A percentile compares a stretch with the other conserved stretches of the same genome.
These are phyloP conservation scores for Dryobates pubescens DNA, from an alignment of 2,797 vertebrate genomes.

Conservation along the genomic window DNA sequence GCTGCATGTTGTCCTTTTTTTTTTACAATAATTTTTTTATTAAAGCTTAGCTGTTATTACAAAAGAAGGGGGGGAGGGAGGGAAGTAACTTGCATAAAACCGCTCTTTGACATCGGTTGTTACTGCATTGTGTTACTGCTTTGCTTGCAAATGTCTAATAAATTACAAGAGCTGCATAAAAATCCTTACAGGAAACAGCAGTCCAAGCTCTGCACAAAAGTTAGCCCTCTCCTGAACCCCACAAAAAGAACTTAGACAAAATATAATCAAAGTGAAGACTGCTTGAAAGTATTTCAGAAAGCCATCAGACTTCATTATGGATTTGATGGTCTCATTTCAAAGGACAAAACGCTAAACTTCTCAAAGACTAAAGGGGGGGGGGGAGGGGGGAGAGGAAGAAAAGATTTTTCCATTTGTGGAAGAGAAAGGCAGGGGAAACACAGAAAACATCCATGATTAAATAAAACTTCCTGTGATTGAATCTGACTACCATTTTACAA, in stretches of 20 bases:
- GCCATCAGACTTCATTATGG: not conserved
- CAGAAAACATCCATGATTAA: conserved; percentile 75
- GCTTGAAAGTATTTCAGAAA: not conserved
- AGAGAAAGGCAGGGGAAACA: conserved; percentile 21
- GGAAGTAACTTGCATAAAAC: not conserved
- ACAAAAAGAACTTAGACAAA: not conserved
- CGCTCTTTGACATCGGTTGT: conserved; percentile 22
- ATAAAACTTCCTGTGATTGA: conserved; percentile 75
- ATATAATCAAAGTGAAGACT: not conserved
- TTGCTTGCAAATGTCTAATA: conserved; percentile 45
- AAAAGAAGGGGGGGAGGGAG: not conserved
- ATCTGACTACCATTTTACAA: conserved; percentile 77
- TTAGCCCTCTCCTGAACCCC: not conserved
- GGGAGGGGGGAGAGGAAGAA: not conserved
- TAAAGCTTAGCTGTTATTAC: not conserved
- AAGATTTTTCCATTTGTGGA: conserved; percentile 51
- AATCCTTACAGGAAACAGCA: conserved; percentile 26
- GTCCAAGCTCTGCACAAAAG: not conserved
- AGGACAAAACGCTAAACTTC: conserved; percentile 11
- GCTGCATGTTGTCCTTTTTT: rapidly evolving
- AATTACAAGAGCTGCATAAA: conserved; percentile 48
- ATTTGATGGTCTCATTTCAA: not conserved
- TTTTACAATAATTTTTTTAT: not conserved
- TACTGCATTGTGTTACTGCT: conserved; percentile 48
- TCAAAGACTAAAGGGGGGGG: not conserved